Evolutionary conservation across 2,888 invertebrate genomes (phyloP).

Genomic region (Clepsis dumicolana): DNA sequence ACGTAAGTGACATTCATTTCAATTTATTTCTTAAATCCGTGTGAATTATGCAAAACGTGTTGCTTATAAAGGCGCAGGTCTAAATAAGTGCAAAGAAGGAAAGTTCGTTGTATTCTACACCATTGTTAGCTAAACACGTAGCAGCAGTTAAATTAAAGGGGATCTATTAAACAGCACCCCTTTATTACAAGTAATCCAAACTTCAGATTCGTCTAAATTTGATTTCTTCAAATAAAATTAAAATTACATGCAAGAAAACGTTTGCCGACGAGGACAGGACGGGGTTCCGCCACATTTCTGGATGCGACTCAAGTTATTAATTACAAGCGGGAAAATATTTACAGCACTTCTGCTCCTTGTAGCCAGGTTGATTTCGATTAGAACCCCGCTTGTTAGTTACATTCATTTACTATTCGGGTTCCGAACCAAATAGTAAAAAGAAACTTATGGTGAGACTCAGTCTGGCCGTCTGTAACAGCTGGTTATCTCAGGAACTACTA

Average conservation of each 20-base stretch:
- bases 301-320: constrained; percentile 28
- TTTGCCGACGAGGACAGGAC: constrained; percentile 54
- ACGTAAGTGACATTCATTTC: background rate
- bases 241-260: constrained; percentile 65
- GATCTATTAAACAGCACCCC: constrained; percentile 31
- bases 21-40: background rate
- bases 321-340: background rate
- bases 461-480: too few species aligned
- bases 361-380: background rate
- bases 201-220: constrained; percentile 48
- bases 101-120: background rate
- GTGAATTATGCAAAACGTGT: background rate
- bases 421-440: too few species aligned
- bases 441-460: too few species aligned
- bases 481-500: too few species aligned
- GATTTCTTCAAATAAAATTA: constrained; percentile 60
- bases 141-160: constrained; percentile 19
- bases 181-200: constrained; percentile 35
- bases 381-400: too few species aligned
- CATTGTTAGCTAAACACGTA: constrained; percentile 30
- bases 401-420: too few species aligned
- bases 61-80: background rate
- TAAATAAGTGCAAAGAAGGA: constrained; percentile 9
- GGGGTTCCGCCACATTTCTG: constrained; percentile 57
- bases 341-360: background rate